Percentiles rank a stretch among this genome's conserved stretches.
phyloP scores from a whole-genome alignment of 2,797 vertebrate genomes.

The Ptychadena robeensis region DNA sequence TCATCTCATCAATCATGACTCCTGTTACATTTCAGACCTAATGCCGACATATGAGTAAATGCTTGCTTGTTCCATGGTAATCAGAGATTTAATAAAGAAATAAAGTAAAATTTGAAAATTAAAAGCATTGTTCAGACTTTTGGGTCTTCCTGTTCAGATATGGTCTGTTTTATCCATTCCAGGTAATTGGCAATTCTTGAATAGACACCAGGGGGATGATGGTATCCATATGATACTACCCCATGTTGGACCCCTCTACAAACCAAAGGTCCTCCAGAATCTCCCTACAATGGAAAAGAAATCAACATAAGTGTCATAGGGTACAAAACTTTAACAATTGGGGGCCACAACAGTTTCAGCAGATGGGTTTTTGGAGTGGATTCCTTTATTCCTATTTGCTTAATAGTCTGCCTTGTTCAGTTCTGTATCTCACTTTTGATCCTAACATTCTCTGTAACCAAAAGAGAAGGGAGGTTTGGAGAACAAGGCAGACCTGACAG shows the following conservation, averaged over 20 bases:
- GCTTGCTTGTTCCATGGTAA: not conserved
- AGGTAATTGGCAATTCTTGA: constrained; percentile 47
- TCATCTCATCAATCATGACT: not conserved
- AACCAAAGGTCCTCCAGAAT: constrained; percentile 51
- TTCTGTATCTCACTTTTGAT: too few relatives aligned
- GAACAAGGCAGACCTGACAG: too few relatives aligned
- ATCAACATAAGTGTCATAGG: not conserved
- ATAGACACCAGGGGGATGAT: constrained; percentile 55
- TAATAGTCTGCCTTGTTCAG: not conserved
- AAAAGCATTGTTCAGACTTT: not conserved
- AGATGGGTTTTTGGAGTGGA: not conserved
- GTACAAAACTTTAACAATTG: not conserved
- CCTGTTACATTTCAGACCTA: too few relatives aligned
- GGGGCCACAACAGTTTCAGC: not conserved
- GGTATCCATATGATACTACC: constrained; percentile 49
- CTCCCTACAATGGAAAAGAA: constrained; percentile 31
- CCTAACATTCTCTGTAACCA: not conserved
- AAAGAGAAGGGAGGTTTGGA: not conserved
- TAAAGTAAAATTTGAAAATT: not conserved
- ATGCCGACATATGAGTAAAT: too few relatives aligned
- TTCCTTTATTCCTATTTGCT: not conserved
- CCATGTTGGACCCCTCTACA: constrained; percentile 34
- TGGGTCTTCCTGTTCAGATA: constrained; percentile 10
- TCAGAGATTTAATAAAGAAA: not conserved
- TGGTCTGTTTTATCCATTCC: constrained; percentile 49